Percentiles rank a stretch among this genome's conserved stretches.
phyloP scores from a whole-genome alignment of 2,888 invertebrate genomes.

The Lagria hirta region DNA sequence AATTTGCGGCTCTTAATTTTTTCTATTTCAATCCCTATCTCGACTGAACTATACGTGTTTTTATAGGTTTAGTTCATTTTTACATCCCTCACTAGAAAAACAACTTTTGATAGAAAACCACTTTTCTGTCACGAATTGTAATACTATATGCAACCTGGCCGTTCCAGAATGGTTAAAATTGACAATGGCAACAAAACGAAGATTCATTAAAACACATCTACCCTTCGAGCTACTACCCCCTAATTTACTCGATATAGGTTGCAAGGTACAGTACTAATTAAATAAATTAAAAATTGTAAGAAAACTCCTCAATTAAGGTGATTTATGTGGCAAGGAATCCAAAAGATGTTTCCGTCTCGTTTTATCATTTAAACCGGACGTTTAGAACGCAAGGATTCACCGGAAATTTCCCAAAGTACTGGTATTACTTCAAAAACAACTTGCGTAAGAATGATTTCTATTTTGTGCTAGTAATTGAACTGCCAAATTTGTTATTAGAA shows the following conservation, averaged over 20 bases:
- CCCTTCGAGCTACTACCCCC: conserved; percentile 73
- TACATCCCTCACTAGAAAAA: too few species aligned
- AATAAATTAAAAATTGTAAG: neutral
- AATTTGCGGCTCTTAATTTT: too few species aligned
- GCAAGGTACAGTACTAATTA: conserved; percentile 15
- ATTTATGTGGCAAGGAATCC: conserved; percentile 78
- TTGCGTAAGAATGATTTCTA: neutral
- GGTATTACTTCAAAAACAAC: conserved; percentile 1
- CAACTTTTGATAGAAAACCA: too few species aligned
- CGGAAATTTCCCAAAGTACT: conserved; percentile 1
- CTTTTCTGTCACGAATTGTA: too few species aligned
- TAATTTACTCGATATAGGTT: conserved; percentile 60
- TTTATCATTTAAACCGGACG: conserved; percentile 61
- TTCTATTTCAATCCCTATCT: too few species aligned
- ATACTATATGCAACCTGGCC: too few species aligned
- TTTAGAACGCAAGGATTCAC: neutral
- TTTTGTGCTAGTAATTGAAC: neutral
- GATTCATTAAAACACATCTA: conserved; percentile 73
- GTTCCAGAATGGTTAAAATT: too few species aligned
- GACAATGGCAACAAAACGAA: conserved; percentile 33
- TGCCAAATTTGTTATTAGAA: conserved; percentile 57
- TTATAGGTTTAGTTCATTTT: too few species aligned
- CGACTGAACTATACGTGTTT: too few species aligned
- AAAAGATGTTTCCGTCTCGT: conserved; percentile 76
- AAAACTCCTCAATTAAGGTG: conserved; percentile 6